These are phyloP conservation scores for Ectemnius continuus DNA, from an alignment of 2,888 invertebrate species.

Conservation along the genomic window DNA sequence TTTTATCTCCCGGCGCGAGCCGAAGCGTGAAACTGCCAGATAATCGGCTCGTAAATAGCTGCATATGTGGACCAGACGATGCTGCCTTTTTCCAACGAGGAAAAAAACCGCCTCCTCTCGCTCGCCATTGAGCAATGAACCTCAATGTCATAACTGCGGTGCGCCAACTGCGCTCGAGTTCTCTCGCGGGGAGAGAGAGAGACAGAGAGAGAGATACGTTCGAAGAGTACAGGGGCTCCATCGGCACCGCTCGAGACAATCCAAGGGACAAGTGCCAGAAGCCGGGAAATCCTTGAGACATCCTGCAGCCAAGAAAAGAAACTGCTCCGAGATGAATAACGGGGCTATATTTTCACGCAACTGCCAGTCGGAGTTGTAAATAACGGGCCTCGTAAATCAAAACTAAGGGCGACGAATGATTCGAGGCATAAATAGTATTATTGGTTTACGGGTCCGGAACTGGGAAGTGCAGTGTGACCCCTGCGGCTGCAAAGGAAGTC, in stretches of 20 bases:
- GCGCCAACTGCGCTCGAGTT: no score
- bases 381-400: constrained; percentile 71
- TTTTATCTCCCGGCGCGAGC: constrained; percentile 11
- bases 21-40: constrained; percentile 9
- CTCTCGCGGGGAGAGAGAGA: no score
- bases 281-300: background rate
- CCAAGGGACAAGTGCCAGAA: background rate
- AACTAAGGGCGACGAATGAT: constrained; percentile 70
- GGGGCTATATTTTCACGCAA: constrained; percentile 69
- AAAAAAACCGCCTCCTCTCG: no score
- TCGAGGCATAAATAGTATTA: constrained; percentile 75
- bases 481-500: constrained; percentile 20
- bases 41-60: constrained; percentile 37
- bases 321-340: constrained; percentile 59
- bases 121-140: no score
- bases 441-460: constrained; percentile 68
- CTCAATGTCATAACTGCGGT: no score
- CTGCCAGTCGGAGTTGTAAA: constrained; percentile 59
- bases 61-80: constrained; percentile 40
- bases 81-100: constrained; percentile 14
- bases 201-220: no score
- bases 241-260: no score
- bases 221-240: no score
- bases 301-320: background rate
- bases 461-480: background rate